Evolutionary conservation across 2,888 invertebrate species (phyloP), one percentile per base, ranked within the genome.

Genomic region (Thymelicus lineola): DNA sequence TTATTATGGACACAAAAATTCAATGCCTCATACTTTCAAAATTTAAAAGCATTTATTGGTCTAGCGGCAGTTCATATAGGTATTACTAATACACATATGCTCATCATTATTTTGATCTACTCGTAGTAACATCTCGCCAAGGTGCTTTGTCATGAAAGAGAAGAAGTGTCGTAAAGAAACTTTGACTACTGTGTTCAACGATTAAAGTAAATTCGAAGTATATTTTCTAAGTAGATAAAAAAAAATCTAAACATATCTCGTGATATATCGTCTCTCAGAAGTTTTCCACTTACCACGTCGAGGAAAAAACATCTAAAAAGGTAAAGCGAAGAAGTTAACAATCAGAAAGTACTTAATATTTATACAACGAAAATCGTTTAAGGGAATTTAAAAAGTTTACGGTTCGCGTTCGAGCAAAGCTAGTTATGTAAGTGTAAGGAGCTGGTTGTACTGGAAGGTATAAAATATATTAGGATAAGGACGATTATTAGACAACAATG

Each of bases 351-450:
- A n/a, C n/a, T n/a, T n/a, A 61, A 60, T 66, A 60, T 50, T 61
- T 55, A 35, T 53, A 67, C 67, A 53, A 28, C 61, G 53, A 67
- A 67, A 67, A 61, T 55, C 67, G 67, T 53, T 67, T 67, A 67
- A 53, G 67, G 50, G 15, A 67, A 61, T 38, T 53, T 60, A 28
- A 61, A 66, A 67, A 66, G 50, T 66, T 66, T 58, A 50, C 48
- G 59, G 50, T 36, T 59, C 17, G 46, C 66, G 58, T 57, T 65
- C 59, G n/a, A 7, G 28, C 9, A 50, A 59, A 58, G 48, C 48
- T 59, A 38, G 53, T 67, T 59, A 66, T 42, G 20, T 60, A 15
- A 6, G 15, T 20, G 15, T 20, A 48, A 28, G 60, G 20, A 10
- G 1, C 3, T 53, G 53, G 20, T 53, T 17, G 46, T 4, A 66